phyloP scores from a whole-genome alignment of 2,113 vertebrate genomes.

The Miniopterus natalensis region DNA sequence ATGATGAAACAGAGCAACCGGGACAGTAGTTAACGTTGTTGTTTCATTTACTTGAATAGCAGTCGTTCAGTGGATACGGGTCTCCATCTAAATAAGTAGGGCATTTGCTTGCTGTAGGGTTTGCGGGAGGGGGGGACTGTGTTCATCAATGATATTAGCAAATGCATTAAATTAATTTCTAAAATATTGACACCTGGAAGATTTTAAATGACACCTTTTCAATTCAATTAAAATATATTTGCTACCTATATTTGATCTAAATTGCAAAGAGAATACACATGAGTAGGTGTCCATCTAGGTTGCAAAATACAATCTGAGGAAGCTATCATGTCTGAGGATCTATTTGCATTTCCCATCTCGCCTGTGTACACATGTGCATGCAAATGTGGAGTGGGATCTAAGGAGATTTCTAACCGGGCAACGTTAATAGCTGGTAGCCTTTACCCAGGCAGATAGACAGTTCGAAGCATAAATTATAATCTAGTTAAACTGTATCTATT shows the following conservation, averaged over 20 bases:
- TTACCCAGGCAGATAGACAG: conserved; percentile 15
- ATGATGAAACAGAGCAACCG: not conserved
- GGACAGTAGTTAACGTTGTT: not conserved
- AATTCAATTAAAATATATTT: conserved; percentile 78
- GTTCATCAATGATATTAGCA: not conserved
- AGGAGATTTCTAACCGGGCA: conserved; percentile 34
- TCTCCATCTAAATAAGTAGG: conserved; percentile 52
- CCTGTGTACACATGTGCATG: conserved; percentile 61
- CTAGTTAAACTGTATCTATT: conserved; percentile 47
- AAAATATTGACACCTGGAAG: conserved; percentile 76
- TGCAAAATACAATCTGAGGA: conserved; percentile 80
- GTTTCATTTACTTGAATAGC: conserved; percentile 59
- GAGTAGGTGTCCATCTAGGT: conserved; percentile 62
- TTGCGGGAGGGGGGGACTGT: not conserved
- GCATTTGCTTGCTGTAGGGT: not conserved
- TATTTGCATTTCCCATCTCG: conserved; percentile 78
- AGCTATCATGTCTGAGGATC: conserved; percentile 63
- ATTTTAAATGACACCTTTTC: conserved; percentile 75
- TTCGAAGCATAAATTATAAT: conserved; percentile 49
- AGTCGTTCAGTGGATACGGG: conserved; percentile 3
- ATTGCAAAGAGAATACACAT: conserved; percentile 75
- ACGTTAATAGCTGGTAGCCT: not conserved
- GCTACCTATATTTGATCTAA: conserved; percentile 79
- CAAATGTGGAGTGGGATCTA: conserved; percentile 53
- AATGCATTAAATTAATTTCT: conserved; percentile 49